Conservation (phyloP, 2,888 invertebrate species). For the Tyria jacobaeae region DNA sequence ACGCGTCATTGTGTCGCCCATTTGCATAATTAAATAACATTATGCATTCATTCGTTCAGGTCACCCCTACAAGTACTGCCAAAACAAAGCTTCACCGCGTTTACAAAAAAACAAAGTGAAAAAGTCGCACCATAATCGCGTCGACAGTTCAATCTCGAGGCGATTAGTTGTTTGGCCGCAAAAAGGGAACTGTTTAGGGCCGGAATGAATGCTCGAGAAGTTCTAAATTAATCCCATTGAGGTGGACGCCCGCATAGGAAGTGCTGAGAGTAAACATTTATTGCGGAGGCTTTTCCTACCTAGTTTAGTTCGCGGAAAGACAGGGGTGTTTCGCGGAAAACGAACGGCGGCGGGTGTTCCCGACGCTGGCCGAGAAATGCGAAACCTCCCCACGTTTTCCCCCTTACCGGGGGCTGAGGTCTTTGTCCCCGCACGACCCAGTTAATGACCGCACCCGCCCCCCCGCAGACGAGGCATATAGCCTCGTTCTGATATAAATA, state of each 20-base stretch:
- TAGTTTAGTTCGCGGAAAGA: constrained; percentile 66
- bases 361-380: constrained; percentile 71
- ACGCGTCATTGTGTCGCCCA: constrained; percentile 70
- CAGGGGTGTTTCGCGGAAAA: constrained; percentile 64
- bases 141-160: constrained; percentile 62
- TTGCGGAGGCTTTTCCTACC: constrained; percentile 50
- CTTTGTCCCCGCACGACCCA: constrained; percentile 85
- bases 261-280: constrained; percentile 73
- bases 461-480: constrained; percentile 80
- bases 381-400: constrained; percentile 74
- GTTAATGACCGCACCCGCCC: constrained; percentile 86
- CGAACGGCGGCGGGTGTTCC: constrained; percentile 58
- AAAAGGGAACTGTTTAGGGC: constrained; percentile 70
- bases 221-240: constrained; percentile 81
- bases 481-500: constrained; percentile 85
- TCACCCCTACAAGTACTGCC: constrained; percentile 69
- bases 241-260: constrained; percentile 65
- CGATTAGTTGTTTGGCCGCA: constrained; percentile 61
- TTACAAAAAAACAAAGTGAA: constrained; percentile 43
- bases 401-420: constrained; percentile 71
- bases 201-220: constrained; percentile 72
- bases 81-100: constrained; percentile 60
- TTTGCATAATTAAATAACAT: constrained; percentile 84
- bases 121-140: constrained; percentile 58
- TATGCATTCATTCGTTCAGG: constrained; percentile 79